Evolutionary conservation across 2,113 vertebrate genomes (phyloP), one percentile per base, ranked within the genome.

Genomic region (Motacilla alba): DNA sequence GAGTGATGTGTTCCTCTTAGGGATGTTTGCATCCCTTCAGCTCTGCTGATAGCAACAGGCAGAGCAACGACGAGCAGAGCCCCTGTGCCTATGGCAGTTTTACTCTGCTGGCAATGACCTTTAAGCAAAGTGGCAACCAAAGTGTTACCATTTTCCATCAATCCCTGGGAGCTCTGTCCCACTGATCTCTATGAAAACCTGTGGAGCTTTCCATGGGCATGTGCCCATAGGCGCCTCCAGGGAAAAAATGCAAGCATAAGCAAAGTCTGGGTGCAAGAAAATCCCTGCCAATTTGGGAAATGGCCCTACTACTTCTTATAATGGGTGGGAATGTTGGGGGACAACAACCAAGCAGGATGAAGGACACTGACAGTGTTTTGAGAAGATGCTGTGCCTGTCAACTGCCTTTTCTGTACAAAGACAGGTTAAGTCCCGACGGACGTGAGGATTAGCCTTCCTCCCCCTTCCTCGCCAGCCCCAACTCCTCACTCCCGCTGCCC

Each of bases 401-500:
- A 1, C 41, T 28, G 13, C 50, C 44, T 66, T 35, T 64, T 72
- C 49, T 68, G 44, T 44, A 72, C 69, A 90, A 92, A 80, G 50
- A 35, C 83, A 89, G 35, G 91, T 88, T 93, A 58, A 68, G 60
- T 55, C 60, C 63, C 0, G 0, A 88, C 52, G 39, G 62, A 72
- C 0, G 1, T 72, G 83, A 88, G 72, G 60, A 59, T 83, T 7
- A 60, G 60, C 60, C 49, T 55, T 92, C 69, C 44, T 87, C 60
- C 52, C 63, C 37, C 28, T 80, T 76, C 41, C n/a, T 37, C 0
- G 0, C 7, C 4, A 2, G 78, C 39, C 37, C 53, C 27, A 75
- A 6, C 49, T 63, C 74, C 72, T 85, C 3, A 1, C 24, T 68
- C 35, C 68, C 0, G 0, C 39, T 6, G 1, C 73, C 80, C 77